Percentiles rank a stretch among this genome's conserved stretches.
These are phyloP conservation scores for Astyanax mexicanus DNA, from an alignment of 2,797 vertebrate species.

Conservation along the genomic window DNA sequence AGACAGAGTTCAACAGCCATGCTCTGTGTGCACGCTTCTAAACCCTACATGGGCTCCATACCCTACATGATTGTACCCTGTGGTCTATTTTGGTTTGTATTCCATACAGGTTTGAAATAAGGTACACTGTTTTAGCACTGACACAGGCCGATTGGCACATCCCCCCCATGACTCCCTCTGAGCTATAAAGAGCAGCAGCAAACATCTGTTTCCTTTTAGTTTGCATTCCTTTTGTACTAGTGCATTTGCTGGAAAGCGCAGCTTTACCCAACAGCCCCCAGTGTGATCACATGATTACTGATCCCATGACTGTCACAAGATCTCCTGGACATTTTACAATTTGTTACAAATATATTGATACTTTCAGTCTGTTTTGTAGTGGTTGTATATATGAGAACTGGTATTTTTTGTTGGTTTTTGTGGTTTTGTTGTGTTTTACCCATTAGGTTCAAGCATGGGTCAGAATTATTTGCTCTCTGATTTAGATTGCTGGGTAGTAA, in stretches of 20 bases:
- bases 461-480: neutral
- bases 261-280: slow-evolving; percentile 53
- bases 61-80: neutral
- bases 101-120: neutral
- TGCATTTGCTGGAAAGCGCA: slow-evolving; percentile 24
- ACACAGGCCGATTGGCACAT: neutral
- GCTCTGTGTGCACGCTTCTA: too few species aligned
- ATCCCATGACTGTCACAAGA: slow-evolving; percentile 69
- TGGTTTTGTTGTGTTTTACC: too few species aligned
- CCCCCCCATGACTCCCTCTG: neutral
- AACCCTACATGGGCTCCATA: neutral
- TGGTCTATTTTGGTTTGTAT: neutral
- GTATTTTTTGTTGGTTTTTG: neutral
- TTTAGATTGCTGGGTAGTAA: too few species aligned
- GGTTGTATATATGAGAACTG: neutral
- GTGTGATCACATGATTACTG: slow-evolving; percentile 64
- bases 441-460: neutral
- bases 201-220: slow-evolving; percentile 67
- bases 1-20: too few species aligned
- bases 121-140: neutral
- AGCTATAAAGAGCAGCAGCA: neutral
- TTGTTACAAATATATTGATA: slow-evolving; percentile 25
- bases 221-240: slow-evolving; percentile 9
- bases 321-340: neutral
- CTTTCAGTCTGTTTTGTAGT: too few species aligned